Evolutionary conservation across 2,888 invertebrate species (phyloP).

Genomic region (Andrena camellia): DNA sequence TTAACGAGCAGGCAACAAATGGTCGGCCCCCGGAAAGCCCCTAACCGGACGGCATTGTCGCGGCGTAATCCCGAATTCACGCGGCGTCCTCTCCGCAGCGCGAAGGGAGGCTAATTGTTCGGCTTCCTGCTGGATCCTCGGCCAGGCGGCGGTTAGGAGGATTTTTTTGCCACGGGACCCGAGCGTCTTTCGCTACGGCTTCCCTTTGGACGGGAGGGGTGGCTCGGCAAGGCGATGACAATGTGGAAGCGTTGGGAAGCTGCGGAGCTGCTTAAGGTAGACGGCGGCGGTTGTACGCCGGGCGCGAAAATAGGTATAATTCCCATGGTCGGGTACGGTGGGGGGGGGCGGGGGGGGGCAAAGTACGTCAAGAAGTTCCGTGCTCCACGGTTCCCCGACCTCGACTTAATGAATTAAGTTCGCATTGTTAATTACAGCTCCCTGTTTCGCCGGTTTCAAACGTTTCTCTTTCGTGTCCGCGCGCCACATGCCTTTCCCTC

Average conservation of each 20-base stretch:
- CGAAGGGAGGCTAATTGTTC: slow-evolving; percentile 55
- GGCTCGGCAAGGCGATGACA: neutral
- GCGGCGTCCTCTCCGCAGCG: slow-evolving; percentile 25
- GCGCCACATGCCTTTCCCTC: neutral
- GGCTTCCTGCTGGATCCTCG: slow-evolving; percentile 59
- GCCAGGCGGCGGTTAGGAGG: neutral
- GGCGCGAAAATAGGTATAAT: slow-evolving; percentile 52
- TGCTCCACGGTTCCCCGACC: slow-evolving; percentile 66
- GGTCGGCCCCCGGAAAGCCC: slow-evolving; percentile 21
- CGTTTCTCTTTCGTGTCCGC: slow-evolving; percentile 54
- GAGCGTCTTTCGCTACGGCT: neutral
- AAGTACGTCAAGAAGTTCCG: slow-evolving; percentile 76
- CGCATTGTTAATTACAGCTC: slow-evolving; percentile 78
- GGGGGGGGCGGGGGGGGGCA: slow-evolving; percentile 18
- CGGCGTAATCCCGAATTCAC: slow-evolving; percentile 53
- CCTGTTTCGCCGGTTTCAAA: slow-evolving; percentile 70
- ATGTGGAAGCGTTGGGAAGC: neutral
- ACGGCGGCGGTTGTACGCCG: slow-evolving; percentile 27
- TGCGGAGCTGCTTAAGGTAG: slow-evolving; percentile 14
- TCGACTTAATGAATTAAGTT: slow-evolving; percentile 81
- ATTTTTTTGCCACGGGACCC: slow-evolving; percentile 12
- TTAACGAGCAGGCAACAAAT: slow-evolving; percentile 35
- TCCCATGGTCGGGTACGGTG: slow-evolving; percentile 44
- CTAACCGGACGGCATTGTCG: slow-evolving; percentile 35
- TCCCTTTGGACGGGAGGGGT: neutral